phyloP scores from a whole-genome alignment of 2,113 vertebrate species.

The Cromileptes altivelis region DNA sequence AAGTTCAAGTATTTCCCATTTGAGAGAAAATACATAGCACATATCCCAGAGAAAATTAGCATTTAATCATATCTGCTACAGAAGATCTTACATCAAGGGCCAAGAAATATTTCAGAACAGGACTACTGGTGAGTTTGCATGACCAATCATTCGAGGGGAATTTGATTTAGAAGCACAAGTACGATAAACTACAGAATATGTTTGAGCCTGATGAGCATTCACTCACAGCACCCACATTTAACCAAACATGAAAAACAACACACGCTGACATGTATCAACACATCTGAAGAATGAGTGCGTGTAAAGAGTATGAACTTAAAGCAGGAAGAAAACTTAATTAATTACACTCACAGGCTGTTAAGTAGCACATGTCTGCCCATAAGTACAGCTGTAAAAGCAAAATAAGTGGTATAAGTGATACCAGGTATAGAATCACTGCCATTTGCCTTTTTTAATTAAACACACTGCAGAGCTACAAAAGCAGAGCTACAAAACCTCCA shows the following conservation, averaged over 20 bases:
- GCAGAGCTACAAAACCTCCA: neutral
- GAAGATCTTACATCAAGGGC: neutral
- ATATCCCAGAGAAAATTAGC: neutral
- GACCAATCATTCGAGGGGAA: neutral
- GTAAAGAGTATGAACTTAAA: neutral
- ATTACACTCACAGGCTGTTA: neutral
- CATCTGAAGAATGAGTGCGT: neutral
- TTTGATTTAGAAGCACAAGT: too few relatives aligned
- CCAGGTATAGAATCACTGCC: neutral
- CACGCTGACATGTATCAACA: neutral
- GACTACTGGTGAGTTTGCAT: neutral
- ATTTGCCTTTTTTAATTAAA: too few relatives aligned
- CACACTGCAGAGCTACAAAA: neutral
- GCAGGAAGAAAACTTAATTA: neutral
- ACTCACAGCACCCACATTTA: neutral
- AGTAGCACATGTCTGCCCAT: neutral
- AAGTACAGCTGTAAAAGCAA: neutral
- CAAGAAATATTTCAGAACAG: neutral
- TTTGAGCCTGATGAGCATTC: neutral
- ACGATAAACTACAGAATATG: neutral
- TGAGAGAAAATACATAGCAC: neutral
- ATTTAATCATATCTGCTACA: neutral
- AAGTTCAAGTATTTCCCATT: neutral
- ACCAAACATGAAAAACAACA: neutral
- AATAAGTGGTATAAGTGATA: neutral